Evolutionary conservation across 2,113 vertebrate genomes (phyloP), one percentile per base, ranked within the genome.

Genomic region (Oreotrochilus melanogaster): DNA sequence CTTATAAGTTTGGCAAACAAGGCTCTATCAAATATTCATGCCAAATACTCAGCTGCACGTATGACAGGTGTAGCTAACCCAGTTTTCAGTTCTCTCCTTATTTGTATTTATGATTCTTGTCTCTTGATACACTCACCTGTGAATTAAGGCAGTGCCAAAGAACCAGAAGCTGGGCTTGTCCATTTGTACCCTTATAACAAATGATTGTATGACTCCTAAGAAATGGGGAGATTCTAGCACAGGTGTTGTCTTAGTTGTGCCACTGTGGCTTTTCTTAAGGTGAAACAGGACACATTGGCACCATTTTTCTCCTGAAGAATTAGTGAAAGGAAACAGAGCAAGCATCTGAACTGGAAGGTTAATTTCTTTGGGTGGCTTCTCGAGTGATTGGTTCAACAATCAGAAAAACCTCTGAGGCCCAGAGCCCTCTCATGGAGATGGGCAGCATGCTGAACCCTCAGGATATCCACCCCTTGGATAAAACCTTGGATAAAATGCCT

Each of bases 21-120:
- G 18, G 4, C 13, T 72, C 30, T 11, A 67, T 64, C 74, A 88
- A 62, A 72, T 51, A 72, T 50, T 78, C 23, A 28, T 61, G 61
- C 84, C 74, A 95, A 92, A 42, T 19, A 11, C 45, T 94, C 62
- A 33, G 57, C 74, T 88, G 24, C 47, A 28, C 30, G 18, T 39
- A 47, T 39, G 51, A 75, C 73, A 95, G 65, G 78, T 83, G 23
- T 72, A 78, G 85, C 43, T 91, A 91, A 81, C 89, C 39, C 48
- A 64, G 48, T 18, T 81, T 37, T 91, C 94, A 78, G 64, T 84
- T 70, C 47, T 74, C 71, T 27, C 43, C 37, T 17, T 89, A 78
- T 78, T 78, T 86, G 5, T 83, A 30, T 62, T 86, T 89, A 54
- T 30, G 28, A 64, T 54, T 66, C 72, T 81, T 70, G 24, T 54